phyloP scores from a whole-genome alignment of 2,888 invertebrate genomes.

The Poecilobothrus nobilitatus region DNA sequence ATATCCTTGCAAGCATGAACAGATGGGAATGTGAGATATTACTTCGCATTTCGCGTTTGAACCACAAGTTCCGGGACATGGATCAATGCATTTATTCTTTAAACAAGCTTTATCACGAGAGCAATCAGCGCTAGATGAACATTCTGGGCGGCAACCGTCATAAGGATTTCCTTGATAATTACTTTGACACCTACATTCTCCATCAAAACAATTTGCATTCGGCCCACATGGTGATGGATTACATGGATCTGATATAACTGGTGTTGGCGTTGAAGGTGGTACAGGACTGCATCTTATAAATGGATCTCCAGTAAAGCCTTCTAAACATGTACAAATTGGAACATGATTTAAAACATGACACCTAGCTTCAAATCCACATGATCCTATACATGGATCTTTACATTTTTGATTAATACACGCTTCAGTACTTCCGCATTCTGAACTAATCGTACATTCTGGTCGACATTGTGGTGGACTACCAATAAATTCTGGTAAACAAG shows the following conservation, averaged over 20 bases:
- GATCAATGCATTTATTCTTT: constrained; percentile 62
- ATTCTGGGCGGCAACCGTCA: constrained; percentile 62
- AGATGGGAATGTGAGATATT: constrained; percentile 65
- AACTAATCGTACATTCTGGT: constrained; percentile 70
- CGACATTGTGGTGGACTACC: constrained; percentile 73
- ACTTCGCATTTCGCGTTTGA: constrained; percentile 63
- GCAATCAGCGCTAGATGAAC: constrained; percentile 65
- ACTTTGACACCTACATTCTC: constrained; percentile 61
- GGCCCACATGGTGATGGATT: constrained; percentile 70
- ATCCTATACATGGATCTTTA: constrained; percentile 73
- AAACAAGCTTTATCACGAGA: constrained; percentile 58
- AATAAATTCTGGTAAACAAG: constrained; percentile 66
- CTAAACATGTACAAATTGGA: constrained; percentile 70
- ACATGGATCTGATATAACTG: constrained; percentile 49
- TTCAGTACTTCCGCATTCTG: constrained; percentile 67
- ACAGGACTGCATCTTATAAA: constrained; percentile 61
- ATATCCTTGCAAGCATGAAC: constrained; percentile 58
- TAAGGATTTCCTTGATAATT: constrained; percentile 65
- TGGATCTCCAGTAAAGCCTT: constrained; percentile 69
- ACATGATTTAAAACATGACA: constrained; percentile 73
- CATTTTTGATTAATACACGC: constrained; percentile 74
- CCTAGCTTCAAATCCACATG: constrained; percentile 69
- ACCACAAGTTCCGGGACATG: constrained; percentile 68
- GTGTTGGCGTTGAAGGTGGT: constrained; percentile 45
- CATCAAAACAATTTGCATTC: constrained; percentile 59